Evolutionary conservation across 2,113 vertebrate genomes (phyloP), one percentile per base, ranked within the genome.

Genomic region (Eidolon helvum): DNA sequence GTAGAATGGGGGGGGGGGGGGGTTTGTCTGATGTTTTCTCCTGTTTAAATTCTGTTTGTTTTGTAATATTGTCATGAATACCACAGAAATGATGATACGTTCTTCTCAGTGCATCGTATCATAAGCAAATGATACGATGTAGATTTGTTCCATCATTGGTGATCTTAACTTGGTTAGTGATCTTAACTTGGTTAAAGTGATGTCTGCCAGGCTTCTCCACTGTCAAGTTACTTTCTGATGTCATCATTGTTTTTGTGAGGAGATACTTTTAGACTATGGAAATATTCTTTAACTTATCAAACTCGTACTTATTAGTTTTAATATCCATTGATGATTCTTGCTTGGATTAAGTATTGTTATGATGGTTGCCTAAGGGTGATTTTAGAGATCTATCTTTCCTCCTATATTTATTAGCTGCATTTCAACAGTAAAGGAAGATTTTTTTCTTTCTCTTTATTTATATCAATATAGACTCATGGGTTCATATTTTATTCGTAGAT

Each of bases 11-110:
- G n/a, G n/a, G n/a, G n/a, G n/a, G n/a, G n/a, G n/a, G n/a, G n/a
- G 71, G 91, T 96, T 77, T 94, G 93, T 95, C 71, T 95, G 91
- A 75, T 2, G 11, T 75, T 84, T 95, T 94, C 89, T 96, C n/a
- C 53, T 95, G 38, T 93, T 80, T 97, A 48, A 35, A 87, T 91
- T 91, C 65, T 66, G 57, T 43, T 94, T 86, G 50, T 86, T 92
- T 69, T 94, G 96, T 95, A 95, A 84, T 86, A 19, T 43, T 55
- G 45, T 88, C 24, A 72, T 48, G n/a, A 94, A 88, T 35, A 50
- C 86, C 65, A 30, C 43, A 63, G 50, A 90, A 80, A 16, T 30
- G 35, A 80, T 50, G 35, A 80, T 50, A 45, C 2, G 0, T 77
- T 86, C 53, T 74, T 94, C 78, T 78, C 55, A 74, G 48, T 53